phyloP scores from a whole-genome alignment of 2,797 vertebrate species.

The Sciurus vulgaris region DNA sequence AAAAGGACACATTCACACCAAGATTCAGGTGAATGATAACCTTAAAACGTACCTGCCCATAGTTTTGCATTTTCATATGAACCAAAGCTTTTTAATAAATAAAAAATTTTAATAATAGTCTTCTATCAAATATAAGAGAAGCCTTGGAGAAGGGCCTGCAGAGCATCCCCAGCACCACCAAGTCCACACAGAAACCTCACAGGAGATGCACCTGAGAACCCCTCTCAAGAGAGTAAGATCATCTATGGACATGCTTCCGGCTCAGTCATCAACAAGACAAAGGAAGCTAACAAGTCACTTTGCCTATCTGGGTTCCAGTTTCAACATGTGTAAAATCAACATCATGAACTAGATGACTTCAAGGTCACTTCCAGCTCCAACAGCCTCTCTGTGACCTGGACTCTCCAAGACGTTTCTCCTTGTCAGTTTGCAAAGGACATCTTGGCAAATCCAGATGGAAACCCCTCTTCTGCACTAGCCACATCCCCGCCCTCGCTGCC shows the following conservation, averaged over 20 bases:
- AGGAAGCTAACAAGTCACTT: conserved; percentile 18
- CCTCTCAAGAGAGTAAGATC: neutral
- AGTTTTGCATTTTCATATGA: conserved; percentile 54
- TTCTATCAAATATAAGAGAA: neutral
- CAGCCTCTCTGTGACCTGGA: neutral
- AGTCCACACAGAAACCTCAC: neutral
- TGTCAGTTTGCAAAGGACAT: neutral
- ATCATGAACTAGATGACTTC: neutral
- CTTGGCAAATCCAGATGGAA: neutral
- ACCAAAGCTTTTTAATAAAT: neutral
- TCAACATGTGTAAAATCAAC: conserved; percentile 48
- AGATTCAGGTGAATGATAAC: neutral
- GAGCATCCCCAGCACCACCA: neutral
- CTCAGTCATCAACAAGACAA: neutral
- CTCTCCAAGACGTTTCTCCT: neutral
- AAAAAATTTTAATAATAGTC: neutral
- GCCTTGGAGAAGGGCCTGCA: neutral
- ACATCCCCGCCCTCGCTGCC: no score
- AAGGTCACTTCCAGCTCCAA: neutral
- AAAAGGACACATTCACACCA: neutral
- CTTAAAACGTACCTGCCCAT: neutral
- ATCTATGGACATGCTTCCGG: neutral
- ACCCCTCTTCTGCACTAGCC: neutral
- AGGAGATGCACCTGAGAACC: neutral
- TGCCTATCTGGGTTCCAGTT: neutral